Evolutionary conservation across 2,888 invertebrate genomes (phyloP).

Genomic region (Hyposoter dolosus): DNA sequence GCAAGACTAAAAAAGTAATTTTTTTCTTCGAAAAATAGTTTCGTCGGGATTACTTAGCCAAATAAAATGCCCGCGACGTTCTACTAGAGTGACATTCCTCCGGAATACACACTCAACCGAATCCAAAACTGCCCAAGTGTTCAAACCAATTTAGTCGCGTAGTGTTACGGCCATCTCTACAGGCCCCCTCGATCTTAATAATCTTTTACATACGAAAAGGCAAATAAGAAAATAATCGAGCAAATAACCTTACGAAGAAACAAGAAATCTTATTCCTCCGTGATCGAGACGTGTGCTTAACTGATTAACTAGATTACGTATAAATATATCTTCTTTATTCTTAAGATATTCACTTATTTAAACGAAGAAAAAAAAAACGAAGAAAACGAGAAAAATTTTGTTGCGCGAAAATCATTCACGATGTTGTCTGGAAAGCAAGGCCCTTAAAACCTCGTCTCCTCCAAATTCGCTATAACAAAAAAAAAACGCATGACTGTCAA

Average conservation of each 20-base stretch:
- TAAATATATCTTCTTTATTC: slow-evolving; percentile 24
- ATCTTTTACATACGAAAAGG: slow-evolving; percentile 61
- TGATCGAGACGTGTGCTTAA: slow-evolving; percentile 55
- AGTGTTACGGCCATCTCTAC: slow-evolving; percentile 30
- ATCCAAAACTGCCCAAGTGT: slow-evolving; percentile 72
- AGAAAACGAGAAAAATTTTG: not conserved
- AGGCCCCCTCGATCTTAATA: slow-evolving; percentile 21
- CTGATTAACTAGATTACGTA: slow-evolving; percentile 15
- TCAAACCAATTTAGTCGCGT: slow-evolving; percentile 63
- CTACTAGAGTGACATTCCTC: slow-evolving; percentile 8
- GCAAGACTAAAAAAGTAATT: slow-evolving; percentile 48
- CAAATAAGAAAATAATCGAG: slow-evolving; percentile 4
- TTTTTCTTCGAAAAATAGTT: slow-evolving; percentile 16
- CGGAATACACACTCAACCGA: slow-evolving; percentile 27
- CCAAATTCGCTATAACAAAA: not conserved
- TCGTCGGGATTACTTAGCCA: slow-evolving; percentile 20
- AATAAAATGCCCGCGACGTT: slow-evolving; percentile 35
- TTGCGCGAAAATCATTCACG: slow-evolving; percentile 34
- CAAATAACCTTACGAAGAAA: not conserved
- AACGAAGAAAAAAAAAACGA: not conserved
- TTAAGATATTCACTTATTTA: slow-evolving; percentile 43
- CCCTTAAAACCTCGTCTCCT: not conserved
- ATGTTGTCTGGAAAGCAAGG: slow-evolving; percentile 1
- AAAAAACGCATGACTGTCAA: not conserved
- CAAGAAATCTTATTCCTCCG: slow-evolving; percentile 8